Conservation (phyloP, 1,140 invertebrate genomes). For the Brachionus calyciflorus region DNA sequence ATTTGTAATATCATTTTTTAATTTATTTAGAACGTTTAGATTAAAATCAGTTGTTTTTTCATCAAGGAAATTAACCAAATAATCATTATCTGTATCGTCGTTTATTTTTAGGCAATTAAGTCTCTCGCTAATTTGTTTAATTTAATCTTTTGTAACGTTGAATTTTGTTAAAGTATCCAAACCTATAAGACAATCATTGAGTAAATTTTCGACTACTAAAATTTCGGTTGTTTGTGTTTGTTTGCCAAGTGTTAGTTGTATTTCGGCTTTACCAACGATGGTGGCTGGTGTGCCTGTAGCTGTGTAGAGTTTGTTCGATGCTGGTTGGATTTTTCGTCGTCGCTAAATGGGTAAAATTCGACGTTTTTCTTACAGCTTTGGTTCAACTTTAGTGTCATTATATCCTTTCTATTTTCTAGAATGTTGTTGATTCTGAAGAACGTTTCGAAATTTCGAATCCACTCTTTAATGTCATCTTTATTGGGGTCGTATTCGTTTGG, state of each 20-base stretch:
- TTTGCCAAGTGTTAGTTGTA: background rate
- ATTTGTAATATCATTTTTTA: no score
- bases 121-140: background rate
- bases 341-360: no score
- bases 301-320: background rate
- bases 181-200: background rate
- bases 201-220: constrained; percentile 1
- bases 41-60: background rate
- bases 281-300: background rate
- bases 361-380: background rate
- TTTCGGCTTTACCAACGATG: background rate
- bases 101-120: background rate
- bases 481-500: background rate
- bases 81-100: background rate
- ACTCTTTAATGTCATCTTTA: background rate
- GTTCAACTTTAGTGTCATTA: background rate
- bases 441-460: background rate
- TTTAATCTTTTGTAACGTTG: no score
- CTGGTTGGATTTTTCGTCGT: background rate
- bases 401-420: background rate
- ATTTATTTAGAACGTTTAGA: no score
- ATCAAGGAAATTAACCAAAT: background rate
- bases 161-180: background rate
- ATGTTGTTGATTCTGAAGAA: background rate
- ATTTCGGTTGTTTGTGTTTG: background rate